Evolutionary conservation across 2,888 invertebrate species (phyloP).

Genomic region (Cheilosia grossa): DNA sequence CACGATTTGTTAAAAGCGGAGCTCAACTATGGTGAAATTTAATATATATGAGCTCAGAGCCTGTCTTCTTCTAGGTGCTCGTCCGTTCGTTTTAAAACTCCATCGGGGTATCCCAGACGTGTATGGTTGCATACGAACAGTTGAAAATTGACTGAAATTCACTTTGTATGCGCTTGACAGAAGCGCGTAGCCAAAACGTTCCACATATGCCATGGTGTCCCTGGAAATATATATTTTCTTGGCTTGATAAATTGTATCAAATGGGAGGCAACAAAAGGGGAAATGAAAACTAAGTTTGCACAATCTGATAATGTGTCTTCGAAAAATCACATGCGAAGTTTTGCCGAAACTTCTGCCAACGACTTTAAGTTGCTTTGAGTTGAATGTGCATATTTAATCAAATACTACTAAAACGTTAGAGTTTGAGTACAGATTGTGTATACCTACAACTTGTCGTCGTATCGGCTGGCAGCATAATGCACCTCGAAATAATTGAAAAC

Average conservation of each 20-base stretch:
- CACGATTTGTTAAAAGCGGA: constrained; percentile 7
- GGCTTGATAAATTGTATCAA: background rate
- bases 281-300: constrained; percentile 9
- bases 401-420: too few relatives aligned
- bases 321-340: background rate
- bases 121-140: too few relatives aligned
- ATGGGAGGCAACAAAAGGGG: background rate
- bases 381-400: background rate
- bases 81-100: background rate
- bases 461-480: too few relatives aligned
- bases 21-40: constrained; percentile 11
- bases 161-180: background rate
- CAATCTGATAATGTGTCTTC: constrained; percentile 10
- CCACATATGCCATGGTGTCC: constrained; percentile 13
- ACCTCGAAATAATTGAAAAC: too few relatives aligned
- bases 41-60: background rate
- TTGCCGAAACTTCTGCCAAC: too few relatives aligned
- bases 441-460: too few relatives aligned
- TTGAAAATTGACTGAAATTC: constrained; percentile 11
- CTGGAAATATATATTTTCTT: background rate
- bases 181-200: background rate
- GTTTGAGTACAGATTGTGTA: too few relatives aligned
- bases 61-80: background rate
- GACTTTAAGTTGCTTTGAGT: background rate
- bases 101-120: background rate